phyloP scores from a whole-genome alignment of 2,113 vertebrate species.

The Sporophila hypoxantha region DNA sequence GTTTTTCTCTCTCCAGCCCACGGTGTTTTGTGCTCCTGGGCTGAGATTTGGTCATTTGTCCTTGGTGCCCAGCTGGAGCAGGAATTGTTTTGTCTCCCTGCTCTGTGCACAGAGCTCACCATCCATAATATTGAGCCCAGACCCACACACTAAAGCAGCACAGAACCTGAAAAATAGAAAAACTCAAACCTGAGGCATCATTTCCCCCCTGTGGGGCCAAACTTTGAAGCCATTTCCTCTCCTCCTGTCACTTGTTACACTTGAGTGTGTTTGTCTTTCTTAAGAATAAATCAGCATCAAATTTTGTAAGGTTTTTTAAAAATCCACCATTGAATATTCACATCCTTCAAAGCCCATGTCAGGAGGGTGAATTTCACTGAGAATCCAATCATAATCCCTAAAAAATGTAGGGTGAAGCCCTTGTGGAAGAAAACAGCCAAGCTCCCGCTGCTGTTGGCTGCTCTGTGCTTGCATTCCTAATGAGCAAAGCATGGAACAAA shows the following conservation, averaged over 20 bases:
- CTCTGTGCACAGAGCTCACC: not conserved
- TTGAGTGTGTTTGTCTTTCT: not conserved
- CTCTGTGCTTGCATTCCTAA: conserved; percentile 7
- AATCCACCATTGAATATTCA: not conserved
- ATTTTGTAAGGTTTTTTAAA: not conserved
- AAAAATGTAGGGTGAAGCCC: not conserved
- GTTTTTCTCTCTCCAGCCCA: no score
- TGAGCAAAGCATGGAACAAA: conserved; percentile 56
- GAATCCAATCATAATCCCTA: not conserved
- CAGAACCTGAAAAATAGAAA: not conserved
- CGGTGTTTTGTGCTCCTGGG: no score
- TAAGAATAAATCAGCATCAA: not conserved
- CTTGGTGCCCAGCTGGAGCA: no score
- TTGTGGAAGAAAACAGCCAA: not conserved
- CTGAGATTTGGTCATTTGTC: no score
- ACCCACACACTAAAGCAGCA: not conserved
- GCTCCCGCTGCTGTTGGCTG: not conserved
- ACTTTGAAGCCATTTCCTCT: not conserved
- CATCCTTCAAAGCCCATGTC: not conserved
- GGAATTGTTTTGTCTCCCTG: no score
- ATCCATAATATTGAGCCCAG: not conserved
- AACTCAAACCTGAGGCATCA: not conserved
- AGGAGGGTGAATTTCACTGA: not conserved
- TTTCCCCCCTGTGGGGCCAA: not conserved
- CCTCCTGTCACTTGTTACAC: not conserved